These are phyloP conservation scores for Strigamia maritima DNA, from an alignment of 2,888 invertebrate species.

Conservation along the genomic window DNA sequence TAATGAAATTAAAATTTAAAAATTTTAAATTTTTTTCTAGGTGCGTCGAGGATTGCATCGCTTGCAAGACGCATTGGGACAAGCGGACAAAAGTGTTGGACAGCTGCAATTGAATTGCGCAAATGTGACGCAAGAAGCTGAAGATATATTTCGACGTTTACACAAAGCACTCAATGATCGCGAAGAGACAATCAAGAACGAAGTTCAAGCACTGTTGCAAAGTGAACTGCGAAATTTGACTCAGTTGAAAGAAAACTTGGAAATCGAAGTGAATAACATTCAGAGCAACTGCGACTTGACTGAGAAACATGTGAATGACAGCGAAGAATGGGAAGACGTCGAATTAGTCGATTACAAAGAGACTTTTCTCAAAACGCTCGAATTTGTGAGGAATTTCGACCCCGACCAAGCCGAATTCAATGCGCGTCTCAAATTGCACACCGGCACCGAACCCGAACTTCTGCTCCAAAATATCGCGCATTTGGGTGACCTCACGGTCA, in stretches of 20 bases:
- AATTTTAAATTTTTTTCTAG: constrained; percentile 43
- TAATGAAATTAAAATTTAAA: constrained; percentile 61
- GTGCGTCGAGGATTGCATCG: constrained; percentile 73
- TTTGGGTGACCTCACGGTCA: constrained; percentile 85
- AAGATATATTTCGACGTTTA: constrained; percentile 82
- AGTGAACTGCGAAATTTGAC: constrained; percentile 82
- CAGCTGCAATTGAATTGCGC: constrained; percentile 84
- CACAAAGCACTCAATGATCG: constrained; percentile 86
- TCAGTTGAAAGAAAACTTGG: constrained; percentile 86
- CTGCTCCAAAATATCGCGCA: constrained; percentile 81
- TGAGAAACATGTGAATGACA: constrained; percentile 74
- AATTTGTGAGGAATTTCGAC: constrained; percentile 88
- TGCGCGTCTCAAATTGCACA: constrained; percentile 76
- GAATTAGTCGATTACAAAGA: constrained; percentile 93
- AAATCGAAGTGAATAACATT: constrained; percentile 91
- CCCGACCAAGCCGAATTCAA: constrained; percentile 85
- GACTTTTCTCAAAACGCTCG: constrained; percentile 91
- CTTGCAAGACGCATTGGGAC: constrained; percentile 75
- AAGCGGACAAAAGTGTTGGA: constrained; percentile 77
- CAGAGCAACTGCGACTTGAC: constrained; percentile 94
- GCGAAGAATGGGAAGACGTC: constrained; percentile 84
- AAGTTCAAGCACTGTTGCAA: constrained; percentile 81
- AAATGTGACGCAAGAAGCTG: constrained; percentile 87
- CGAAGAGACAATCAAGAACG: constrained; percentile 70
- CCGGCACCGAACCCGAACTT: constrained; percentile 89